Percentiles rank a stretch among this genome's conserved stretches.
phyloP scores from a whole-genome alignment of 1,140 invertebrate species.

The Drosophila subpulchrella region DNA sequence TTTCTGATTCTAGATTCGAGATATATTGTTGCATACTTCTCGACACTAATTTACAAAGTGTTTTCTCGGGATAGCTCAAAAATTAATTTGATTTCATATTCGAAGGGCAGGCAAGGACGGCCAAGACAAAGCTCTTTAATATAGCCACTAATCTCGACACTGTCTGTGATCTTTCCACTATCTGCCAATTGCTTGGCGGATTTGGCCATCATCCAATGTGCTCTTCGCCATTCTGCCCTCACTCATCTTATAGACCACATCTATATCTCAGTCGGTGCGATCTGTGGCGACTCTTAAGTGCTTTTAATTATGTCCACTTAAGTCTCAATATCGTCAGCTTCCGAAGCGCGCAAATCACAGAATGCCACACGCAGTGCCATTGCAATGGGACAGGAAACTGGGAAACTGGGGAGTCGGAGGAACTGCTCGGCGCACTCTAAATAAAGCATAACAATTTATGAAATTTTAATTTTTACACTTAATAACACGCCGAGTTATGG shows the following conservation, averaged over 20 bases:
- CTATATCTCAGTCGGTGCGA: constrained; percentile 24
- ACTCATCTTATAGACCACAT: constrained; percentile 7
- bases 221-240: constrained; percentile 6
- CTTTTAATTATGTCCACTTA: constrained; percentile 82
- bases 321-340: constrained; percentile 75
- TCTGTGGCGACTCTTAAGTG: constrained; percentile 67
- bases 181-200: constrained; percentile 56
- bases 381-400: constrained; percentile 33
- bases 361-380: constrained; percentile 41
- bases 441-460: constrained; percentile 81
- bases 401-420: constrained; percentile 12
- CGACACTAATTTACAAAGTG: neutral
- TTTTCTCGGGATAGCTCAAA: neutral
- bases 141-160: constrained; percentile 16
- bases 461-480: constrained; percentile 82
- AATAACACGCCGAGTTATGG: constrained; percentile 77
- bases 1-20: too few relatives aligned
- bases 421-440: constrained; percentile 58
- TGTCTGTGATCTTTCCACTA: constrained; percentile 39
- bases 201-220: constrained; percentile 63
- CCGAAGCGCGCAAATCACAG: constrained; percentile 70
- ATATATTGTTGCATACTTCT: too few relatives aligned
- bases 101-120: too few relatives aligned
- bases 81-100: neutral
- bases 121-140: constrained; percentile 7